Evolutionary conservation across 2,113 vertebrate species (phyloP).

Genomic region (Xyliphius kryptos): DNA sequence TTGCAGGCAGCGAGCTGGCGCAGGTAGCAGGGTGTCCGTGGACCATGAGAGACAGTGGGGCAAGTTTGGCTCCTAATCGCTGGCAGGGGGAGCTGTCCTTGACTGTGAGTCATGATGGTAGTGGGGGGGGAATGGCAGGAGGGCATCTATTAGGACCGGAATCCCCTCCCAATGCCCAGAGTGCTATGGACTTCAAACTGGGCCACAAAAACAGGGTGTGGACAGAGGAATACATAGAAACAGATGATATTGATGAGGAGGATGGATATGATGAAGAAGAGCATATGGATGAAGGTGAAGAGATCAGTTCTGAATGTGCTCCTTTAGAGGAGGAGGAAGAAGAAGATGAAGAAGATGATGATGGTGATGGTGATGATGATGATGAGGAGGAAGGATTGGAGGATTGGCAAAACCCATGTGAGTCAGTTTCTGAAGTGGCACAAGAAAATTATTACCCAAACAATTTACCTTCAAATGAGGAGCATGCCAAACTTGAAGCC

Average conservation of each 20-base stretch:
- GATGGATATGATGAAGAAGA: constrained; percentile 44
- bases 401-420: constrained; percentile 52
- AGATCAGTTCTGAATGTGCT: constrained; percentile 46
- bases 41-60: constrained; percentile 73
- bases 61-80: constrained; percentile 70
- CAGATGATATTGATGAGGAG: constrained; percentile 47
- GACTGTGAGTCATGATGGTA: constrained; percentile 63
- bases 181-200: constrained; percentile 59
- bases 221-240: constrained; percentile 54
- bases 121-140: constrained; percentile 59
- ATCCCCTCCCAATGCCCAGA: constrained; percentile 58
- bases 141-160: constrained; percentile 63
- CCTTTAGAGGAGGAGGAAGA: constrained; percentile 45
- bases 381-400: constrained; percentile 43
- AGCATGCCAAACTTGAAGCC: constrained; percentile 21
- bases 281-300: constrained; percentile 51
- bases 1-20: constrained; percentile 68
- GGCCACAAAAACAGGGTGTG: constrained; percentile 60
- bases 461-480: constrained; percentile 23
- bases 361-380: constrained; percentile 50
- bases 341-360: constrained; percentile 47
- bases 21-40: constrained; percentile 70
- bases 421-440: constrained; percentile 30
- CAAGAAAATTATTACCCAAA: constrained; percentile 23
- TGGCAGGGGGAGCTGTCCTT: constrained; percentile 72